Conservation (phyloP, 1,140 invertebrate species). For the Cydia fagiglandana region DNA sequence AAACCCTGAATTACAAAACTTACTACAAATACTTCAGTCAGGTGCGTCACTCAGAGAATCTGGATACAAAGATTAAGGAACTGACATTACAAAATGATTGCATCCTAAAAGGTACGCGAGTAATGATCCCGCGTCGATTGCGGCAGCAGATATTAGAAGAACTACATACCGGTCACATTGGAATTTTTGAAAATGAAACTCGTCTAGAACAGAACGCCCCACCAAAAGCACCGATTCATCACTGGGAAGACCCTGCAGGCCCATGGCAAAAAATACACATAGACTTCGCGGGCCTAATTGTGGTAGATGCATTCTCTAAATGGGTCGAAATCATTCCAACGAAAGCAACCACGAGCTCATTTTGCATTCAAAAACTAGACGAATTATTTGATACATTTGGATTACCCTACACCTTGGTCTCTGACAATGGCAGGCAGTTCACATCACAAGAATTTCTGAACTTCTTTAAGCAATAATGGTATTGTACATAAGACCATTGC, state of each 20-base stretch:
- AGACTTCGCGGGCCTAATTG: slow-evolving; percentile 21
- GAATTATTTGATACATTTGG: slow-evolving; percentile 13
- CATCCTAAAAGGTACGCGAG: slow-evolving; percentile 16
- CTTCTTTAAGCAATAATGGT: slow-evolving; percentile 30
- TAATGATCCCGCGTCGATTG: slow-evolving; percentile 8
- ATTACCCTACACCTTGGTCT: neutral
- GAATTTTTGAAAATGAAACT: slow-evolving; percentile 77
- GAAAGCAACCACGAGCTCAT: neutral
- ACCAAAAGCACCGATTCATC: neutral
- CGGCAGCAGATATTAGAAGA: slow-evolving; percentile 48
- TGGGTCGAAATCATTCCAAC: slow-evolving; percentile 28
- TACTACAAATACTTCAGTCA: neutral
- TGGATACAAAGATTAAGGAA: slow-evolving; percentile 13
- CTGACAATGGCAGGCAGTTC: slow-evolving; percentile 28
- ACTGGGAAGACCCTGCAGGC: neutral
- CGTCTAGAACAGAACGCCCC: slow-evolving; percentile 11
- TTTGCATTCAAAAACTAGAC: neutral
- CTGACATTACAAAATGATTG: slow-evolving; percentile 23
- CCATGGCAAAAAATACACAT: slow-evolving; percentile 17
- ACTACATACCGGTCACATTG: slow-evolving; percentile 69
- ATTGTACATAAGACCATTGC: slow-evolving; percentile 49
- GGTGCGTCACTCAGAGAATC: neutral
- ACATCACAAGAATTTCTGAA: slow-evolving; percentile 8
- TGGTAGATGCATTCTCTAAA: slow-evolving; percentile 32
- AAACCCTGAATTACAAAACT: neutral